Evolutionary conservation across 2,888 invertebrate genomes (phyloP), one percentile per base, ranked within the genome.

Genomic region (Acanthosoma haemorrhoidale): DNA sequence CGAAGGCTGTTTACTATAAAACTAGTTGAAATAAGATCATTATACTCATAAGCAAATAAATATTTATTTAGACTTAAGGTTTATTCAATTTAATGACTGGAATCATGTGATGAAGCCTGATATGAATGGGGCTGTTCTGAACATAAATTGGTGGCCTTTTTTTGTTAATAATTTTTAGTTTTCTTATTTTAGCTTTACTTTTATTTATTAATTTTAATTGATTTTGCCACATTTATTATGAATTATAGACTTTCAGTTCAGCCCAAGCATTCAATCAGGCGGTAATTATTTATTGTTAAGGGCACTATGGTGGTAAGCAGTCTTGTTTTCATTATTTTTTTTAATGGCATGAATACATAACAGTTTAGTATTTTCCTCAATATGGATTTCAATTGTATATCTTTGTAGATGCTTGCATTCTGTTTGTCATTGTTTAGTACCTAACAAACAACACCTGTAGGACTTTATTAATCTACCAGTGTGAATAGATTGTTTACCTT

Each of bases 1-100:
- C 41, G 64, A 64, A 64, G 64, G 64, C 64, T 64, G 64, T 64
- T 64, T 64, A 64, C 64, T 64, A 64, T 64, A 64, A 51, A 41
- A 64, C 64, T 64, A 64, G 64, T 64, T 64, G 21, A 51, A 64
- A 64, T 64, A 64, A 64, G 41, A 41, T 64, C 41, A 64, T 41
- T 64, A 41, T 64, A 64, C 39, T 64, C 41, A 41, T 64, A 64
- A 64, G 64, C 41, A n/a, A n/a, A n/a, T n/a, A 64, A 15, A 64
- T 64, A 64, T 64, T 64, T 64, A 64, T 64, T 64, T 64, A 64
- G 64, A 25, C 25, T 16, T 64, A 64, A 64, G 64, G 31, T 64
- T 39, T 64, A 64, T 64, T 39, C 34, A 64, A 29, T 64, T 32
- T 59, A 41, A 41, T 64, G 64, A 64, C 64, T 64, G 64, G 64